A percentile compares a stretch with the other conserved stretches of the same genome.
phyloP scores from a whole-genome alignment of 2,113 vertebrate species.

The Ctenodactylus gundi region DNA sequence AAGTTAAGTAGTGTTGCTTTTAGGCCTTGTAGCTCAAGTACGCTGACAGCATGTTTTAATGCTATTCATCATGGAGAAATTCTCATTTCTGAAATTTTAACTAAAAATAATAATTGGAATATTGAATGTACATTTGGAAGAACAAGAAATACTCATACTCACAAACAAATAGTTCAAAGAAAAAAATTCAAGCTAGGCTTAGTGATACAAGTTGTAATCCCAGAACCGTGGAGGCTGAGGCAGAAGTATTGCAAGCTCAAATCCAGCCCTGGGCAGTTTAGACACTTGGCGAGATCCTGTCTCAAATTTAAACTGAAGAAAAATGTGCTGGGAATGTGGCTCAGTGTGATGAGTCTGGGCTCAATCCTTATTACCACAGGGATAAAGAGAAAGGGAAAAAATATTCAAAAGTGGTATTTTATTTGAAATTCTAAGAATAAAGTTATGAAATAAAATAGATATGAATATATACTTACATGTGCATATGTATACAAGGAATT shows the following conservation, averaged over 20 bases:
- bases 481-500: not conserved
- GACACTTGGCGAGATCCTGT: no score
- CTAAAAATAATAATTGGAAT: not conserved
- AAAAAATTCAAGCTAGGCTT: slow-evolving; percentile 1
- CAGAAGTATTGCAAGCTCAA: no score
- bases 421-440: not conserved
- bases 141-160: not conserved
- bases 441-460: not conserved
- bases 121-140: not conserved
- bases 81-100: not conserved
- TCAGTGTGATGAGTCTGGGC: no score
- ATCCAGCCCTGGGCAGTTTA: no score
- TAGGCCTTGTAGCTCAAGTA: not conserved
- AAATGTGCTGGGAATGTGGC: no score
- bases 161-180: not conserved
- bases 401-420: not conserved
- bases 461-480: not conserved
- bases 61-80: not conserved
- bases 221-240: no score
- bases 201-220: no score
- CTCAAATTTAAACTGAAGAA: no score
- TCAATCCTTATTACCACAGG: no score
- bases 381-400: no score
- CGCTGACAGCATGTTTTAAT: not conserved
- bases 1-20: not conserved